Conservation (phyloP, 2,113 vertebrate genomes). For the Nasalis larvatus region DNA sequence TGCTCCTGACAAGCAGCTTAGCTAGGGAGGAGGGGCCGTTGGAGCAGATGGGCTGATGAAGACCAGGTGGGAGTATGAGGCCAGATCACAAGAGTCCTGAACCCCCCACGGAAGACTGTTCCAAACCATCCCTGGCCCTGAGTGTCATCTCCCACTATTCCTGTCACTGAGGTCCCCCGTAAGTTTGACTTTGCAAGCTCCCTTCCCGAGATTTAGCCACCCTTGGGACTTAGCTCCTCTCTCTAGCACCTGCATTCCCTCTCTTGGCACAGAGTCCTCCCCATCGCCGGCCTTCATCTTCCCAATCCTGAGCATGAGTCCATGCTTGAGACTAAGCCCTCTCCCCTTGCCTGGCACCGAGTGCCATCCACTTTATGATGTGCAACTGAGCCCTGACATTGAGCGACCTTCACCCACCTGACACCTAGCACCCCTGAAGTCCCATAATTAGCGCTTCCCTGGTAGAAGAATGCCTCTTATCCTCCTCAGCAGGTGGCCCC, state of each 20-base stretch:
- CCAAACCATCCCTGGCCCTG: not conserved
- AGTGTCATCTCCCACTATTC: not conserved
- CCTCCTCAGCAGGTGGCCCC: not conserved
- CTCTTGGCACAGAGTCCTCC: not conserved
- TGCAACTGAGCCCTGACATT: not conserved
- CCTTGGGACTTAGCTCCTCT: not conserved
- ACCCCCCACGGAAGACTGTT: accelerated
- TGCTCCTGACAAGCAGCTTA: not conserved
- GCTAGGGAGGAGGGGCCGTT: too few species aligned
- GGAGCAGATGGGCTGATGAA: accelerated
- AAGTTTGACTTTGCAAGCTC: not conserved
- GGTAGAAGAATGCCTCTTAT: too few species aligned
- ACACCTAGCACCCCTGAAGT: not conserved
- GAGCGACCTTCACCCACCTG: not conserved
- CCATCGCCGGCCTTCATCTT: not conserved
- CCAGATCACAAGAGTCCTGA: not conserved
- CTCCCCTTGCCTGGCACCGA: not conserved
- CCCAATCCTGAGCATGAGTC: not conserved
- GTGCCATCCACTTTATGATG: not conserved
- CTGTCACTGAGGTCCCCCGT: not conserved
- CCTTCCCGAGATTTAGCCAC: not conserved
- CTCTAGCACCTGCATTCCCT: not conserved
- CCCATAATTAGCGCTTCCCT: not conserved
- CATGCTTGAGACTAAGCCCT: not conserved
- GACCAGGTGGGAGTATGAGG: not conserved